These are phyloP conservation scores for Glyphotaelius pellucidus DNA, from an alignment of 2,888 invertebrate genomes.

Conservation along the genomic window DNA sequence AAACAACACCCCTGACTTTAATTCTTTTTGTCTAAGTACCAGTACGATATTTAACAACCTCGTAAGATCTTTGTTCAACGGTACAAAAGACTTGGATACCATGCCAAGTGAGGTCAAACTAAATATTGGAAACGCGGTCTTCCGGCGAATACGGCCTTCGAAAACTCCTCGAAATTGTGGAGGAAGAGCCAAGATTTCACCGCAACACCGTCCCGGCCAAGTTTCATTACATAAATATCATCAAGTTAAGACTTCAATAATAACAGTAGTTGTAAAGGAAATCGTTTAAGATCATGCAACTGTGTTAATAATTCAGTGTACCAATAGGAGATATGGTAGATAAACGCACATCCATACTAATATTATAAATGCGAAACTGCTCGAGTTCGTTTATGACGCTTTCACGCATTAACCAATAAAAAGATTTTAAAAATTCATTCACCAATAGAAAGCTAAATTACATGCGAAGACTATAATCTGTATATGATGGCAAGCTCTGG, in stretches of 20 bases:
- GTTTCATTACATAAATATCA: conserved; percentile 62
- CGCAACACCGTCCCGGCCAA: conserved; percentile 56
- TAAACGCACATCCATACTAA: too few relatives aligned
- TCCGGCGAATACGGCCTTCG: conserved; percentile 51
- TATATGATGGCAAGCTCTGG: too few relatives aligned
- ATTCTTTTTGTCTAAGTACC: not conserved
- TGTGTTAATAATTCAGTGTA: not conserved
- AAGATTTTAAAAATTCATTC: too few relatives aligned
- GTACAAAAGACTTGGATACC: not conserved
- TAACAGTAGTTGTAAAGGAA: conserved; percentile 20
- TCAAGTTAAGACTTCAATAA: conserved; percentile 57
- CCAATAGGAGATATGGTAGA: not conserved
- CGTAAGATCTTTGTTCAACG: not conserved
- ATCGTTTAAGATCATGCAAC: not conserved
- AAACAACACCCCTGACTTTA: not conserved
- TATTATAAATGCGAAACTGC: too few relatives aligned
- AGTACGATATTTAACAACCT: not conserved
- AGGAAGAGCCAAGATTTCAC: conserved; percentile 58
- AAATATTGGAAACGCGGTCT: conserved; percentile 46
- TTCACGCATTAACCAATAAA: too few relatives aligned
- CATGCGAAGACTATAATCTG: too few relatives aligned
- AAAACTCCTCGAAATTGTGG: conserved; percentile 36
- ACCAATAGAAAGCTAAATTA: too few relatives aligned
- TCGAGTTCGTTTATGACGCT: too few relatives aligned
- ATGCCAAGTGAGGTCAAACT: conserved; percentile 38